Percentiles rank a stretch among this genome's conserved stretches.
Evolutionary conservation across 2,888 invertebrate species (phyloP).

Genomic region (Pegoplata infirma): DNA sequence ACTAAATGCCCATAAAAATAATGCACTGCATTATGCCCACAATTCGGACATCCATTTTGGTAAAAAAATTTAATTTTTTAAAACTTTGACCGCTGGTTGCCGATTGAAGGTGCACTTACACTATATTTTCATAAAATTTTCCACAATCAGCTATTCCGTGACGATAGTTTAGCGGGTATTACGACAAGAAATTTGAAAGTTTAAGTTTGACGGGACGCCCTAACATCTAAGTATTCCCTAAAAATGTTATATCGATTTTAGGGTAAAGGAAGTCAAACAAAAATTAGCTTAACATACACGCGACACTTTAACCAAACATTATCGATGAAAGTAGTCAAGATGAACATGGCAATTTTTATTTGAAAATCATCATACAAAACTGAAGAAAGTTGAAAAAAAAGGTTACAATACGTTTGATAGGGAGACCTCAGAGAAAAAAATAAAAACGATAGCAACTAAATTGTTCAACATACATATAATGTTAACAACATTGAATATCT

Average conservation of each 20-base stretch:
- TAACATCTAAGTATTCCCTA: no score
- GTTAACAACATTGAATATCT: slow-evolving; percentile 25
- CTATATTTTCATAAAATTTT: no score
- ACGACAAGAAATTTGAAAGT: no score
- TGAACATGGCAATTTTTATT: not conserved
- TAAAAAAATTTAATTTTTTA: no score
- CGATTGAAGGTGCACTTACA: no score
- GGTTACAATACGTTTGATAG: not conserved
- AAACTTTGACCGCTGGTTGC: no score
- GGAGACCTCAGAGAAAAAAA: not conserved
- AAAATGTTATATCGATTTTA: not conserved
- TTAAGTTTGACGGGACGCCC: no score
- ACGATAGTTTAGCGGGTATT: no score
- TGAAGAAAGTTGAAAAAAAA: not conserved
- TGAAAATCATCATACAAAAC: not conserved
- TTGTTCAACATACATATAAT: slow-evolving; percentile 10
- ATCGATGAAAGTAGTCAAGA: slow-evolving; percentile 11
- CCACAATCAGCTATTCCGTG: no score
- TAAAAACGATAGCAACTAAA: not conserved
- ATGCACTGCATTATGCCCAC: no score
- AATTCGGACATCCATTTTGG: no score
- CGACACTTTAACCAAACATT: slow-evolving; percentile 24
- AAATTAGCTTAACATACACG: slow-evolving; percentile 35
- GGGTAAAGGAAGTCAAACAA: slow-evolving; percentile 10
- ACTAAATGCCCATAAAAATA: no score